phyloP scores from a whole-genome alignment of 2,113 vertebrate species.

The Naja naja region DNA sequence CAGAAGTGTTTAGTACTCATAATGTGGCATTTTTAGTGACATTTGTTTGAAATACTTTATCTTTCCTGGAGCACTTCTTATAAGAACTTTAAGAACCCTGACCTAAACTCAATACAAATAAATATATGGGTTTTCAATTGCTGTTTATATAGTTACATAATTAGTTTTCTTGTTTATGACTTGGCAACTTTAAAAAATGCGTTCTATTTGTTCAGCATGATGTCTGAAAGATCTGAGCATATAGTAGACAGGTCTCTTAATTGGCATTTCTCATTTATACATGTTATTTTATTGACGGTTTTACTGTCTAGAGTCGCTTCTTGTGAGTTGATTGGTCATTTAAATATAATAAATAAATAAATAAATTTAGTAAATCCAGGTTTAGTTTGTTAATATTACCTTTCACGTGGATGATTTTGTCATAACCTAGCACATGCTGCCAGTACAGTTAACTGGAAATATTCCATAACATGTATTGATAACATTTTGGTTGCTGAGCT shows the following conservation, averaged over 20 bases:
- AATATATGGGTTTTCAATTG: background rate
- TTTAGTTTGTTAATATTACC: background rate
- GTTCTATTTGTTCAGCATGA: background rate
- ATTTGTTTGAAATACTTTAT: background rate
- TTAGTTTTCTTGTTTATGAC: background rate
- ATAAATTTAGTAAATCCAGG: background rate
- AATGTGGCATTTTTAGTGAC: background rate
- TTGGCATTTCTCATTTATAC: background rate
- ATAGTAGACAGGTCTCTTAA: background rate
- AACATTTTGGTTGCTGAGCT: background rate
- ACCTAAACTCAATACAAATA: background rate
- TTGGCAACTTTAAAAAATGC: background rate
- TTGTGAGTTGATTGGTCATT: background rate
- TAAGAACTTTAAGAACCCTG: background rate
- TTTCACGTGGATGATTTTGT: background rate
- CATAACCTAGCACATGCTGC: background rate
- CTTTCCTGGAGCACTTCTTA: background rate
- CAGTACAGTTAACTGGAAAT: slow-evolving; percentile 14
- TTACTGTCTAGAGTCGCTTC: background rate
- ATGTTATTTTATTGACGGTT: background rate
- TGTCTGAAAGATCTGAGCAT: background rate
- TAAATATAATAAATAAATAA: background rate
- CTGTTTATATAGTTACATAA: background rate
- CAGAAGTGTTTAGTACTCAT: background rate
- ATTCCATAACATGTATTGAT: background rate